phyloP scores from a whole-genome alignment of 2,888 invertebrate genomes.

The Clusia tigrina region DNA sequence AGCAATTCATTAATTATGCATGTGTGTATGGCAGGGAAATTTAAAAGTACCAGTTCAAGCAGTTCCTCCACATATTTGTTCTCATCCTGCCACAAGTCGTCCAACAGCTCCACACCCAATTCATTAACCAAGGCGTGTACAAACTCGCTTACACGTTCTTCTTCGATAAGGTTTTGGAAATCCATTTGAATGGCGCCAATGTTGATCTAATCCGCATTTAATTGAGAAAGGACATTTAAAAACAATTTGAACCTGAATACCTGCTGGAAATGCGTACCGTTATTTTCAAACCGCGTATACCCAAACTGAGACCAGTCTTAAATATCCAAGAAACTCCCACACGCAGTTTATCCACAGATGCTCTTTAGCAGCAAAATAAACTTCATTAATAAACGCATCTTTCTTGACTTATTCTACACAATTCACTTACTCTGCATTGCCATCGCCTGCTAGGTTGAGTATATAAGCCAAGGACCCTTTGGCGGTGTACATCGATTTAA shows the following conservation, averaged over 20 bases:
- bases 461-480: slow-evolving; percentile 55
- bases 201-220: slow-evolving; percentile 33
- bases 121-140: slow-evolving; percentile 55
- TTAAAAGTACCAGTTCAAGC: slow-evolving; percentile 44
- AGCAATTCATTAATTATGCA: background rate
- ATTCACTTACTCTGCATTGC: slow-evolving; percentile 48
- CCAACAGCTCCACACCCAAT: slow-evolving; percentile 53
- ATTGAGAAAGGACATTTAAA: slow-evolving; percentile 16
- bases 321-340: slow-evolving; percentile 46
- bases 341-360: slow-evolving; percentile 38
- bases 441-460: slow-evolving; percentile 54
- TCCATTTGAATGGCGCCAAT: slow-evolving; percentile 47
- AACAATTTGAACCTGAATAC: background rate
- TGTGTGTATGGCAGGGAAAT: background rate
- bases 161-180: slow-evolving; percentile 51
- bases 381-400: background rate
- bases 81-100: slow-evolving; percentile 53
- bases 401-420: background rate
- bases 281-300: slow-evolving; percentile 48
- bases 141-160: slow-evolving; percentile 53
- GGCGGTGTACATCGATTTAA: slow-evolving; percentile 53
- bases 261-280: slow-evolving; percentile 31
- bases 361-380: slow-evolving; percentile 36
- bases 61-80: slow-evolving; percentile 38
- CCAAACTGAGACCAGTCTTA: slow-evolving; percentile 36